Evolutionary conservation across 2,797 vertebrate species (phyloP).

Genomic region (Ispidina lecontei): DNA sequence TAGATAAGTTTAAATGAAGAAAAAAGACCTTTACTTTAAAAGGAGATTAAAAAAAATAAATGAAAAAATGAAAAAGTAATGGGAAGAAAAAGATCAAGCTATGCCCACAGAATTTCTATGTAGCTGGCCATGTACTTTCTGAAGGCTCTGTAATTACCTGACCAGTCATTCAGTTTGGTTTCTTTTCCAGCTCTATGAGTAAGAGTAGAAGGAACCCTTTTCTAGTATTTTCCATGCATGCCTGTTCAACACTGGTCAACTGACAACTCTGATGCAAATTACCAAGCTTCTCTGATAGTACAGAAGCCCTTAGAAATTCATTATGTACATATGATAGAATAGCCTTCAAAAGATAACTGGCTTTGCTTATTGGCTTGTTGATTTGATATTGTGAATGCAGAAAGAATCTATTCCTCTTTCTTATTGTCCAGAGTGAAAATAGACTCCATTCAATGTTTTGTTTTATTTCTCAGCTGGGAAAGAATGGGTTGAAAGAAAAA

Average conservation of each 20-base stretch:
- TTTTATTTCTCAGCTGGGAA: background rate
- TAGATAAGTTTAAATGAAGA: background rate
- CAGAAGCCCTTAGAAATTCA: background rate
- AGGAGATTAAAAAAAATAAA: background rate
- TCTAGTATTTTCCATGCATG: background rate
- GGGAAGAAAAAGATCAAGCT: background rate
- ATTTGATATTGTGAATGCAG: background rate
- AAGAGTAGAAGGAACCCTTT: background rate
- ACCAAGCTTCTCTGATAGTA: background rate
- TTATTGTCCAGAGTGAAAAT: background rate
- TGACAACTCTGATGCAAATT: background rate
- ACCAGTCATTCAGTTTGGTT: background rate
- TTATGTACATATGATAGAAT: background rate
- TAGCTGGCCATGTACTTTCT: background rate
- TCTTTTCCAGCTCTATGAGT: background rate
- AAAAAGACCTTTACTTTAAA: background rate
- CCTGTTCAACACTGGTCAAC: background rate
- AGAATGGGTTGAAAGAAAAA: background rate
- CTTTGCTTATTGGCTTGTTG: background rate
- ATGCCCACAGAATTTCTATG: background rate
- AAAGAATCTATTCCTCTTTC: background rate
- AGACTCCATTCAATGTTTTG: background rate
- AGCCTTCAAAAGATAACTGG: background rate
- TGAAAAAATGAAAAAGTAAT: too few relatives aligned
- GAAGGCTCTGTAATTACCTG: background rate